A percentile compares a stretch with the other conserved stretches of the same genome.
These are phyloP conservation scores for Anser cygnoides DNA, from an alignment of 2,113 vertebrate genomes.

Conservation along the genomic window DNA sequence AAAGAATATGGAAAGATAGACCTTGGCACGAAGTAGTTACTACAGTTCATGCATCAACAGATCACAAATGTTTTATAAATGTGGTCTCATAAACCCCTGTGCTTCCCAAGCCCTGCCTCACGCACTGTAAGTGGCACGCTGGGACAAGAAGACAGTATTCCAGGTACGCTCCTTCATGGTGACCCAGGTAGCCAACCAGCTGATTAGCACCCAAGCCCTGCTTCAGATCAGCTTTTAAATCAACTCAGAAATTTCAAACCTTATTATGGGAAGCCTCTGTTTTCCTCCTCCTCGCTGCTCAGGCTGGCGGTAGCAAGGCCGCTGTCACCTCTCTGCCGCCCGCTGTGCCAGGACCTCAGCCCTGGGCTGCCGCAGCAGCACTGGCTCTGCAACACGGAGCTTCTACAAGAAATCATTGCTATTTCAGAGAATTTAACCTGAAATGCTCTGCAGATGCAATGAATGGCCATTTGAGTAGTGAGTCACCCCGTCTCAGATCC, in stretches of 20 bases:
- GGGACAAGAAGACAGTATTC: rapidly evolving
- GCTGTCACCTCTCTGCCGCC: background rate
- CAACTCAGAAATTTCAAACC: background rate
- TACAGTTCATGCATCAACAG: background rate
- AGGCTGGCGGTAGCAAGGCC: background rate
- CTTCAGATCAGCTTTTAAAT: background rate
- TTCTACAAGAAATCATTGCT: background rate
- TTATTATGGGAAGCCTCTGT: background rate
- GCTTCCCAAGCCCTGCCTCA: background rate
- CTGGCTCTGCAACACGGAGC: background rate
- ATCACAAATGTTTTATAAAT: background rate
- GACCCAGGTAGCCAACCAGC: background rate
- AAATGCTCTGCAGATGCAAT: background rate
- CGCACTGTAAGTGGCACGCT: rapidly evolving
- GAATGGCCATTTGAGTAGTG: slow-evolving; percentile 1
- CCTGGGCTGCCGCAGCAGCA: background rate
- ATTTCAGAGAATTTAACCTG: background rate
- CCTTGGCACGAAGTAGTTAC: rapidly evolving
- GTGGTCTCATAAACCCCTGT: rapidly evolving
- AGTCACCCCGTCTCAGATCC: slow-evolving; percentile 20
- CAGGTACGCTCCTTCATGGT: rapidly evolving
- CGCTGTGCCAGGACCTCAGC: background rate
- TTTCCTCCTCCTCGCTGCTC: background rate
- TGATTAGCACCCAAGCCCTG: background rate
- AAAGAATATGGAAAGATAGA: background rate